These are phyloP conservation scores for Theocolax elegans DNA, from an alignment of 1,140 invertebrate species.

Conservation along the genomic window DNA sequence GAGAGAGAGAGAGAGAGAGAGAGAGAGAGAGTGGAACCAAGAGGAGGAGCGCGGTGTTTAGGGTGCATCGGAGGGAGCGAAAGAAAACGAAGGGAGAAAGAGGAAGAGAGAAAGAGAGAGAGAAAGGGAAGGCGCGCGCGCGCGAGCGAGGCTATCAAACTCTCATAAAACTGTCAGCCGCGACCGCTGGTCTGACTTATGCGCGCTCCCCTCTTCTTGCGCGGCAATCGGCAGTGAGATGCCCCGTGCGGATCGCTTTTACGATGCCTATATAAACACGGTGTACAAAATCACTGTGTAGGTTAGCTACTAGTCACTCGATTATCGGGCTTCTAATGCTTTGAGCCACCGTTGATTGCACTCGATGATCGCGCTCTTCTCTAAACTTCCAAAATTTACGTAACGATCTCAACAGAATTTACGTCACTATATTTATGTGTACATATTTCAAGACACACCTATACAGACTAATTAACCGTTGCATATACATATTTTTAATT, in stretches of 20 bases:
- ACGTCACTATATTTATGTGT: no score
- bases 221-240: constrained; percentile 18
- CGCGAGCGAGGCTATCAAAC: constrained; percentile 64
- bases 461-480: no score
- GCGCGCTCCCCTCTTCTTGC: constrained; percentile 52
- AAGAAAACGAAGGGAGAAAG: constrained; percentile 20
- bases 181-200: constrained; percentile 65
- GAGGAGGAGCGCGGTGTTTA: constrained; percentile 11
- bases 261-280: no score
- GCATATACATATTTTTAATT: no score
- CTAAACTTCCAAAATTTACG: no score
- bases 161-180: constrained; percentile 69
- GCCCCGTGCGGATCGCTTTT: not conserved
- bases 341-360: no score
- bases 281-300: no score
- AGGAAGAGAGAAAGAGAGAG: constrained; percentile 42
- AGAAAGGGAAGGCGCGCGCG: constrained; percentile 39
- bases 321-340: not conserved
- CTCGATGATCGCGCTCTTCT: no score
- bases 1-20: not conserved
- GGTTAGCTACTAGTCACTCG: not conserved
- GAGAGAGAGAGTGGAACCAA: not conserved
- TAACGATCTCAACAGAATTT: no score
- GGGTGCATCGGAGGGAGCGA: not conserved
- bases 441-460: no score